Conservation (phyloP, 2,888 invertebrate species). For the Malacosoma neustria region DNA sequence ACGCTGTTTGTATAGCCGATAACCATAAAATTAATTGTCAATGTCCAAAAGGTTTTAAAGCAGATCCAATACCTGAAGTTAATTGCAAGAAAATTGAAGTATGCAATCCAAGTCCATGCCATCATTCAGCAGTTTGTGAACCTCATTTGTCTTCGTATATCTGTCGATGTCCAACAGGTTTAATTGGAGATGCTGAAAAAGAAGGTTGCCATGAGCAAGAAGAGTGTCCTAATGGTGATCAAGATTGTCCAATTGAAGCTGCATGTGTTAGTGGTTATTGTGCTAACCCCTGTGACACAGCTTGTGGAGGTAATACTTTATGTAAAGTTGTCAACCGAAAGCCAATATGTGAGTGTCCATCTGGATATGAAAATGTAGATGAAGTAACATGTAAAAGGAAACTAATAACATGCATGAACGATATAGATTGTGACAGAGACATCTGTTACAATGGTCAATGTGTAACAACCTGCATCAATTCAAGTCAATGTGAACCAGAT, state of each 20-base stretch:
- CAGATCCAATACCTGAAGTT: constrained; percentile 89
- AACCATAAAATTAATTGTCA: constrained; percentile 88
- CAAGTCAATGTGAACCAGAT: constrained; percentile 84
- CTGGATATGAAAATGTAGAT: constrained; percentile 81
- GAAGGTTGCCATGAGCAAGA: constrained; percentile 87
- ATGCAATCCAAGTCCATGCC: constrained; percentile 87
- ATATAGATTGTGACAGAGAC: constrained; percentile 85
- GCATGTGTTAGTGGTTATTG: constrained; percentile 83
- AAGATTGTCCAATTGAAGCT: constrained; percentile 84
- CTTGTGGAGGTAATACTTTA: constrained; percentile 87
- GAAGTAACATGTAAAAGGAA: constrained; percentile 81
- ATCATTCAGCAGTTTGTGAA: constrained; percentile 86
- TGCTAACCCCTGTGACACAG: constrained; percentile 86
- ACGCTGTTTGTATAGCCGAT: constrained; percentile 91
- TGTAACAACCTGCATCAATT: constrained; percentile 84
- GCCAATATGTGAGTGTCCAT: constrained; percentile 86
- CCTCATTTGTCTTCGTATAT: constrained; percentile 78
- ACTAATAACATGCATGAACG: constrained; percentile 78
- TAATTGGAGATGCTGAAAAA: constrained; percentile 84
- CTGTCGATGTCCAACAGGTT: constrained; percentile 86
- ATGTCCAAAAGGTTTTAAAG: constrained; percentile 88
- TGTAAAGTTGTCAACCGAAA: constrained; percentile 86
- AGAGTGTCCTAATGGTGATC: constrained; percentile 81
- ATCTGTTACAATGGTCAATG: constrained; percentile 90
- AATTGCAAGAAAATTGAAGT: constrained; percentile 82